These are phyloP conservation scores for Triplophysa siluroides DNA, from an alignment of 2,113 vertebrate genomes.

Conservation along the genomic window DNA sequence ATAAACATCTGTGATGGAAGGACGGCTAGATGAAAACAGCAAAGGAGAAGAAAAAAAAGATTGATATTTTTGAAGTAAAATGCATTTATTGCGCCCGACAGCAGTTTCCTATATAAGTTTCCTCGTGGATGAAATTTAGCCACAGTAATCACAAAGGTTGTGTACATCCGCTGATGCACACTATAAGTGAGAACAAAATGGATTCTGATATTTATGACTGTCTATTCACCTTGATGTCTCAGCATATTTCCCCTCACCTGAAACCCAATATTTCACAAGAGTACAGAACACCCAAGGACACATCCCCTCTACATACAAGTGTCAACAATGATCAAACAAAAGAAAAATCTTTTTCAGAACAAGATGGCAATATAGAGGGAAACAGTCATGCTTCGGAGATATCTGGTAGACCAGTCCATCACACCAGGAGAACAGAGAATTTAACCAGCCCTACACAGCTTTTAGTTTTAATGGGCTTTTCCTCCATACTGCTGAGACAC, in stretches of 20 bases:
- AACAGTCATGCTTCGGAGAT: too few relatives aligned
- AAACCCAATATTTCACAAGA: conserved; percentile 15
- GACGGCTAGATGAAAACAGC: background rate
- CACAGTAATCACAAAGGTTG: background rate
- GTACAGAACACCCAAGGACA: background rate
- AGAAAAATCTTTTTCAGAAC: background rate
- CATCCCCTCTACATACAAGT: background rate
- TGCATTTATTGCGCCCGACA: background rate
- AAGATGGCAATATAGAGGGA: too few relatives aligned
- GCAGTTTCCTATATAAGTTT: background rate
- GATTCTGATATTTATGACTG: conserved; percentile 8
- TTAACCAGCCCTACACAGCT: background rate
- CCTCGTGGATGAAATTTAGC: background rate
- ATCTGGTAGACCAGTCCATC: too few relatives aligned
- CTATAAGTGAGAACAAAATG: background rate
- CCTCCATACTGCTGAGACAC: background rate
- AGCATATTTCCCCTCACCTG: conserved; percentile 8
- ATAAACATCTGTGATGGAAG: background rate
- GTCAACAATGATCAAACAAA: background rate
- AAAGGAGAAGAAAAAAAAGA: background rate
- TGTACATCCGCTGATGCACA: conserved; percentile 5
- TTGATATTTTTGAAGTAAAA: background rate
- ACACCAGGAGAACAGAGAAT: background rate
- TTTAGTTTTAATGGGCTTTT: conserved; percentile 5
- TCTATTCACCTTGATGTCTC: conserved; percentile 25